A percentile compares a stretch with the other conserved stretches of the same genome.
Conservation (phyloP, 1,140 invertebrate genomes). For the Mactra quadrangularis region DNA sequence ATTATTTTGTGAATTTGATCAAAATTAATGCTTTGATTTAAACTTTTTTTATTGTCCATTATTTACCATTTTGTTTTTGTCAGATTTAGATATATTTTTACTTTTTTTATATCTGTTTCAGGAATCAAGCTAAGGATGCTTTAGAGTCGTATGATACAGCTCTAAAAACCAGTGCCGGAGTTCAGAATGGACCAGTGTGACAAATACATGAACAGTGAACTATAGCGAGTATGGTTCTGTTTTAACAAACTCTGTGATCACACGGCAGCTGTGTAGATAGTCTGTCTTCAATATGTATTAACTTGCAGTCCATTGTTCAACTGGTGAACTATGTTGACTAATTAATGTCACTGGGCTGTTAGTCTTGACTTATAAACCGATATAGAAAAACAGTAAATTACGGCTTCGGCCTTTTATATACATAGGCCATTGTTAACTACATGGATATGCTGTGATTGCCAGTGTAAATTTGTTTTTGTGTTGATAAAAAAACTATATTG, state of each 20-base stretch:
- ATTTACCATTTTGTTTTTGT: no score
- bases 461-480: not conserved
- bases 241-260: constrained; percentile 55
- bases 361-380: no score
- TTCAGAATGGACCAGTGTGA: constrained; percentile 65
- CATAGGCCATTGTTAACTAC: constrained; percentile 15
- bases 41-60: no score
- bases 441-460: constrained; percentile 32
- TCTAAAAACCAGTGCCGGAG: constrained; percentile 27
- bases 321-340: constrained; percentile 1
- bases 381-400: constrained; percentile 2
- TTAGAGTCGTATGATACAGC: constrained; percentile 61
- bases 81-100: no score
- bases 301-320: constrained; percentile 11
- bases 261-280: constrained; percentile 56
- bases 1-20: no score
- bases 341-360: no score
- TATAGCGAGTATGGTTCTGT: constrained; percentile 1
- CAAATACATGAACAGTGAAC: not conserved
- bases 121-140: constrained; percentile 64
- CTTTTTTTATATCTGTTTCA: constrained; percentile 45
- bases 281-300: constrained; percentile 29
- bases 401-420: not conserved
- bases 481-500: no score
- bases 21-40: no score